Evolutionary conservation across 1,140 invertebrate genomes (phyloP), one percentile per base, ranked within the genome.

Genomic region (Zaprionus nigranus): DNA sequence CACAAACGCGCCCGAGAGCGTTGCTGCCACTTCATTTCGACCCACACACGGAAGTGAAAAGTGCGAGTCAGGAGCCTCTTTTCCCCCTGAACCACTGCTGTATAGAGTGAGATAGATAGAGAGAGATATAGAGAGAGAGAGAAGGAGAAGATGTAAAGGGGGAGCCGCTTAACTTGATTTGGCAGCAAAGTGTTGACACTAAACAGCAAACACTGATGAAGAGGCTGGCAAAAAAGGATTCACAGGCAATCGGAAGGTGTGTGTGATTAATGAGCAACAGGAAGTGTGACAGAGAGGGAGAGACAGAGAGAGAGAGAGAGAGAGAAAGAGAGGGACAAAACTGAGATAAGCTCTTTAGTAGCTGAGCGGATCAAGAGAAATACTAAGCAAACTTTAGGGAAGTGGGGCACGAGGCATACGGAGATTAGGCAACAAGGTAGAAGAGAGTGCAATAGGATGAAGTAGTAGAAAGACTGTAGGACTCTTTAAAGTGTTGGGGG

Each of bases 11-110:
- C 34, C 40, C 30, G 24, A 49, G 43, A 43, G 30, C 4, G 24
- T 12, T 53, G 34, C 60, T 57, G 36, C 36, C 51, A 38, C 62
- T 70, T 61, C 49, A 77, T 3, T 51, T 43, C 46, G 53, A 65
- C 70, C 67, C 75, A 68, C 71, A 63, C 34, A 59, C 57, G 20
- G 53, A 75, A 75, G 66, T 75, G 73, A 71, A 43, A 75, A 79
- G 62, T 62, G 76, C 76, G 40, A 46, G 40, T 17, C 6, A n/a
- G 15, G 38, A 4, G 5, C 38, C 15, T 15, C 38, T 5, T 5
- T 2, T 15, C 38, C 15, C 2, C 15, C 38, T n/a, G 15, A n/a
- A 43, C 15, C 38, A 6, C 38, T n/a, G 1, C 36, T 40, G 15
- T 40, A 40, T 1, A n/a, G 5, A 15, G 6, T 40, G 40, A 17